Conservation (phyloP, 2,888 invertebrate genomes). For the Pachymerium ferrugineum region DNA sequence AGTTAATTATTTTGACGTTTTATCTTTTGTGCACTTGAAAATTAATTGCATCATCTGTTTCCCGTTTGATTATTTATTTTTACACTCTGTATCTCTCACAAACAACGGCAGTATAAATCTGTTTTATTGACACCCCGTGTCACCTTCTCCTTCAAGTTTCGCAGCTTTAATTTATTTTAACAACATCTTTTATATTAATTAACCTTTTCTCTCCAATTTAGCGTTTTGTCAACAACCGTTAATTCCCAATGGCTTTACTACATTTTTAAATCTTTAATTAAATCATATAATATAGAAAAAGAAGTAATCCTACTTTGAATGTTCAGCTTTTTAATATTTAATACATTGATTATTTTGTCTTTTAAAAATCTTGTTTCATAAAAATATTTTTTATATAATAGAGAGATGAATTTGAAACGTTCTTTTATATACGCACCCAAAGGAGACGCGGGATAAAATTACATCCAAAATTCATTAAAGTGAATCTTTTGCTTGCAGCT, state of each 20-base stretch:
- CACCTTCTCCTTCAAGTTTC: neutral
- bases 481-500: neutral
- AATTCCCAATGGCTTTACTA: too few relatives aligned
- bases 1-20: neutral
- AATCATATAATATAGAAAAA: too few relatives aligned
- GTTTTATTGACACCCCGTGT: too few relatives aligned
- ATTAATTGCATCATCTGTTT: neutral
- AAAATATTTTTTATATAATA: neutral
- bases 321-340: too few relatives aligned
- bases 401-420: neutral
- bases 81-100: too few relatives aligned
- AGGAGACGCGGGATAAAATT: neutral
- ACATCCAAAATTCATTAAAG: constrained; percentile 6
- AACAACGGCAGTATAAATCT: neutral
- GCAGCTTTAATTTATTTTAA: neutral
- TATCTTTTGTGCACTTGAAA: neutral
- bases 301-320: too few relatives aligned
- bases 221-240: too few relatives aligned
- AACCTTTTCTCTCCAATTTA: too few relatives aligned
- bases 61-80: neutral
- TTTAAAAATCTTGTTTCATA: too few relatives aligned
- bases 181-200: neutral
- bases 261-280: too few relatives aligned
- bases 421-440: too few relatives aligned
- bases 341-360: too few relatives aligned